These are phyloP conservation scores for Blastomussa wellsi DNA, from an alignment of 92 coral and sea anemone genomes.

Conservation along the genomic window DNA sequence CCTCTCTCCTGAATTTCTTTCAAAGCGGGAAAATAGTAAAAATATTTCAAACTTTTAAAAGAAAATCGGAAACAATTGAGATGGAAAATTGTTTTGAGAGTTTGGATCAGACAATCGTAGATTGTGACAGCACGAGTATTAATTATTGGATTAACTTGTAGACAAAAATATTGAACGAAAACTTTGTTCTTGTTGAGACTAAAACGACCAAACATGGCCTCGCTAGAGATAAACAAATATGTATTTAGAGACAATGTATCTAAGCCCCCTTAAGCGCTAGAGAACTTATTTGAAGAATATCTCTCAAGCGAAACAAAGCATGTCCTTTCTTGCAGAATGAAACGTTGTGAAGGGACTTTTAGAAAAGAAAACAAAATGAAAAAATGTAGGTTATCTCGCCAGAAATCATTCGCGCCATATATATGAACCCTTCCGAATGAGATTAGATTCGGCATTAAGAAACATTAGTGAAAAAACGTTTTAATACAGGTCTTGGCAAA, in stretches of 20 bases:
- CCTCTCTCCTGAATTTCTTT: not conserved
- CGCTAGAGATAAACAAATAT: not conserved
- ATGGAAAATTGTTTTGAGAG: not conserved
- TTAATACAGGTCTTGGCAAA: not conserved
- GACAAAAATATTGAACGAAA: not conserved
- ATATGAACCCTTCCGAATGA: not conserved
- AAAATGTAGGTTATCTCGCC: not conserved
- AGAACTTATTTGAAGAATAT: not conserved
- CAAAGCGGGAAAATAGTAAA: not conserved
- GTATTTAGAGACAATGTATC: not conserved
- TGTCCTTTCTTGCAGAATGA: not conserved
- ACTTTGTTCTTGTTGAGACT: not conserved
- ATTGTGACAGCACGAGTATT: not conserved
- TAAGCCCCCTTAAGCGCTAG: not conserved
- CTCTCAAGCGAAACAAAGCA: not conserved
- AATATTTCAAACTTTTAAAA: not conserved
- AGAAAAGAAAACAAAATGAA: not conserved
- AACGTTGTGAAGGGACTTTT: not conserved
- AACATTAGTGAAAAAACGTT: not conserved
- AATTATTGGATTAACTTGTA: not conserved
- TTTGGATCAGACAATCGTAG: not conserved
- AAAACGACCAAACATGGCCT: not conserved
- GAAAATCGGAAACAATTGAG: not conserved
- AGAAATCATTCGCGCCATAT: not conserved
- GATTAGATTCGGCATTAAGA: not conserved